A percentile compares a stretch with the other conserved stretches of the same genome.
Evolutionary conservation across 2,888 invertebrate genomes (phyloP).

Genomic region (Amiota mariae): DNA sequence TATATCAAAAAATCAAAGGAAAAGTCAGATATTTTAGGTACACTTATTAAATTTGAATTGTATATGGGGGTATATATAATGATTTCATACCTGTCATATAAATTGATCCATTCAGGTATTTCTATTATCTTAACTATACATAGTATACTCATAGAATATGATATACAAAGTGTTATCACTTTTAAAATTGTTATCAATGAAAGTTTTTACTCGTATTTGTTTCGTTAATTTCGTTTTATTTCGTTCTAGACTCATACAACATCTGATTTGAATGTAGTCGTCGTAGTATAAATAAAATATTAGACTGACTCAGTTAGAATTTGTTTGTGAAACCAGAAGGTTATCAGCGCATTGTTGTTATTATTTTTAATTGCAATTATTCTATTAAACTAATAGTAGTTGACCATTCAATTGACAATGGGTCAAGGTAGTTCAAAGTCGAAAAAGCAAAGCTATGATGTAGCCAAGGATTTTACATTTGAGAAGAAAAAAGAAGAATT

Average conservation of each 20-base stretch:
- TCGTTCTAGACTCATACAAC: neutral
- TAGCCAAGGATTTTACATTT: conserved; percentile 34
- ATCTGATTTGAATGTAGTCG: neutral
- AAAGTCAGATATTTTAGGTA: too few species aligned
- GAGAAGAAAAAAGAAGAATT: neutral
- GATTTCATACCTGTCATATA: too few species aligned
- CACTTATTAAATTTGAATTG: too few species aligned
- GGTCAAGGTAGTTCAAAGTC: conserved; percentile 49
- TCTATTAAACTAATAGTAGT: neutral
- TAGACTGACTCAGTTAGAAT: conserved; percentile 15
- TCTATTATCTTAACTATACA: too few species aligned
- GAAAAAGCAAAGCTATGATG: conserved; percentile 48
- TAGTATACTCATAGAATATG: too few species aligned
- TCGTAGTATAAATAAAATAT: conserved; percentile 23
- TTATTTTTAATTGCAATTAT: neutral
- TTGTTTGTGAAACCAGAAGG: conserved; percentile 1
- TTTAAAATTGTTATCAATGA: too few species aligned
- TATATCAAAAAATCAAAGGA: too few species aligned
- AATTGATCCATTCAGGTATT: too few species aligned
- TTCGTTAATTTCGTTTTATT: neutral
- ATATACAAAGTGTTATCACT: too few species aligned
- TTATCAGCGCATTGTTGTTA: neutral
- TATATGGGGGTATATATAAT: too few species aligned
- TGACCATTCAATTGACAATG: conserved; percentile 36
- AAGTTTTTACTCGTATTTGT: too few species aligned